These are phyloP conservation scores for Synanthedon tipuliformis DNA, from an alignment of 2,888 invertebrate species.

Conservation along the genomic window DNA sequence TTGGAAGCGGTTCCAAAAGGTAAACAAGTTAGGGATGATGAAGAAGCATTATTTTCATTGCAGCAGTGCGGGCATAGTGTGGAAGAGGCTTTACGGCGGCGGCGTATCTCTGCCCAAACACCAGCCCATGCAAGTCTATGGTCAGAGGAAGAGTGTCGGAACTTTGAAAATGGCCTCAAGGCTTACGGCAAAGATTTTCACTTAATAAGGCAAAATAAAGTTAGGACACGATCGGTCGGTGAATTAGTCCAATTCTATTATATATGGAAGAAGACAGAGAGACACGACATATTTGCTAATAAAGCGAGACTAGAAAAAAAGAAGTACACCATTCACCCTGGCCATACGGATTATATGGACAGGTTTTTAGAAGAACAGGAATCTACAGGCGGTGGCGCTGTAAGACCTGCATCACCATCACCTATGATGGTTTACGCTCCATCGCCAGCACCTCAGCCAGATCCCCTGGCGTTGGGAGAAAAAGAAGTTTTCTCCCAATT, in stretches of 20 bases:
- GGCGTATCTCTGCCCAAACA: constrained; percentile 78
- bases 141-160: constrained; percentile 97
- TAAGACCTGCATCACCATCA: constrained; percentile 68
- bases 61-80: constrained; percentile 95
- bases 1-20: constrained; percentile 75
- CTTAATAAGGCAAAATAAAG: constrained; percentile 92
- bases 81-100: constrained; percentile 90
- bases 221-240: constrained; percentile 92
- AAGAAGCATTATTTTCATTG: constrained; percentile 89
- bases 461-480: constrained; percentile 58
- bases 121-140: constrained; percentile 85
- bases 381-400: constrained; percentile 73
- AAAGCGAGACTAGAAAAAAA: constrained; percentile 91
- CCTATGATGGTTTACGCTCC: constrained; percentile 71
- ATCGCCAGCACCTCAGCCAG: constrained; percentile 47
- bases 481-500: constrained; percentile 64
- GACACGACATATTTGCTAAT: constrained; percentile 93
- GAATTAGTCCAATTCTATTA: constrained; percentile 97
- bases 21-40: constrained; percentile 85
- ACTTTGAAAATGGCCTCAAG: constrained; percentile 95
- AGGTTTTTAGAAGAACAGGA: constrained; percentile 90
- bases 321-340: constrained; percentile 91
- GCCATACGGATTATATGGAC: constrained; percentile 94
- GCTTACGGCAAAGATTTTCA: constrained; percentile 97
- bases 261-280: constrained; percentile 98